Base-by-base conservation (phyloP, 2,888 invertebrate species). In the Epicampocera succincta region DNA sequence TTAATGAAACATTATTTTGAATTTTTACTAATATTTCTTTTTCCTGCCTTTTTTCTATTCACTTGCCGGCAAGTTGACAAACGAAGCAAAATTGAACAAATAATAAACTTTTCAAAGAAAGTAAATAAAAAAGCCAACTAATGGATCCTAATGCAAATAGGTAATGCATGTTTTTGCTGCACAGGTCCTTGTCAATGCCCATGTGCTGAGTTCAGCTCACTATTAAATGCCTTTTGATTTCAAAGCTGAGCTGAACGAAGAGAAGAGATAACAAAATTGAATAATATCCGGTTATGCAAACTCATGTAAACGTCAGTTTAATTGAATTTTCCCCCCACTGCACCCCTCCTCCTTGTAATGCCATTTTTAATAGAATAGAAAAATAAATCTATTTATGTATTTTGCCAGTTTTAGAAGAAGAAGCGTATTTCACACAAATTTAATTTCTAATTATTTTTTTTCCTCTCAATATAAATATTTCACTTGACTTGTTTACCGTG, bases 281-380 rank as follows among this genome's bases (percentile, higher is more conserved):
- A 11, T 69, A 76, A 76, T 76, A 76, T 76, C 76, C 76, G 76
- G 76, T 76, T 69, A 61, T 69, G 54, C 69, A 63, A 63, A 46
- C 61, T 63, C 61, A 54, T 61, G 52, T 38, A 48, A 69, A 76
- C 46, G 61, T 61, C 69, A 76, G 25, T 42, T 69, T 44, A 69
- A 76, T 76, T 76, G 52, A 52, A 61, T 76, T 40, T 54, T 25
- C 29, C 65, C 33, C 42, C 42, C 0, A 1, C 9, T 38, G n/a
- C n/a, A n/a, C n/a, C n/a, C 17, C 5, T 19, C 40, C 12, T 48
- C 25, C 66, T 50, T 66, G 29, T 42, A 48, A 48, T 56, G 46
- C 25, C 63, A 56, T 46, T 74, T 73, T 54, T 44, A 42, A 44
- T 29, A 29, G 61, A 72, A 56, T 38, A 44, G 21, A 48, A 44